Conservation (phyloP, 2,888 invertebrate species). For the Trissolcus brochymenae region DNA sequence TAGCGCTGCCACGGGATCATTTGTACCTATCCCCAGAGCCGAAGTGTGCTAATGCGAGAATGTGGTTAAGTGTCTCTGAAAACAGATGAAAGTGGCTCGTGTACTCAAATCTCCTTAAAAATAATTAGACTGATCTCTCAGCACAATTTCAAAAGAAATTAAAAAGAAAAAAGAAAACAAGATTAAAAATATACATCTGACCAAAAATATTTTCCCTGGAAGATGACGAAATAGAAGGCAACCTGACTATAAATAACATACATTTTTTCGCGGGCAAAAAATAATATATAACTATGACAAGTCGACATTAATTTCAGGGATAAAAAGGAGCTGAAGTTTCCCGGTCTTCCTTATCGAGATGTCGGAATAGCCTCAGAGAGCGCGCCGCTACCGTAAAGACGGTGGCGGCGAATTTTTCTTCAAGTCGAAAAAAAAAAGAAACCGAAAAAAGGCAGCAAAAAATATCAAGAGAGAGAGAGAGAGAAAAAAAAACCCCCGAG, state of each 20-base stretch:
- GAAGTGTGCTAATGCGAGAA: slow-evolving; percentile 39
- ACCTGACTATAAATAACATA: too few relatives aligned
- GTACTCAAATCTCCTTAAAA: slow-evolving; percentile 10
- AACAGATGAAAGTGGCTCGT: slow-evolving; percentile 31
- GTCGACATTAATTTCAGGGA: slow-evolving; percentile 9
- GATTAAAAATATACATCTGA: neutral
- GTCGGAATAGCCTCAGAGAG: slow-evolving; percentile 2
- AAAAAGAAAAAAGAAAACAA: slow-evolving; percentile 4
- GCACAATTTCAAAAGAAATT: neutral
- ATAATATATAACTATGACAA: too few relatives aligned
- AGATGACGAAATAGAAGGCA: neutral
- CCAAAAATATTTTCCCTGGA: neutral
- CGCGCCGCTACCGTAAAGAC: slow-evolving; percentile 2
- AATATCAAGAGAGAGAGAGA: neutral
- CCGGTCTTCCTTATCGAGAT: slow-evolving; percentile 21
- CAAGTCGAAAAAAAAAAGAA: neutral
- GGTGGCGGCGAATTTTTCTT: slow-evolving; percentile 3
- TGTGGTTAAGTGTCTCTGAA: slow-evolving; percentile 28
- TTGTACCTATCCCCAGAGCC: slow-evolving; percentile 39
- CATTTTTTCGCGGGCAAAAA: too few relatives aligned
- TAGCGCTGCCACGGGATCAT: slow-evolving; percentile 28
- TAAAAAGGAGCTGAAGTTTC: slow-evolving; percentile 13
- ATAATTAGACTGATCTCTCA: neutral
- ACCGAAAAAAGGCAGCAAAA: neutral
- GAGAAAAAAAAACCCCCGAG: neutral